phyloP scores from a whole-genome alignment of 1,140 invertebrate genomes.

The Drosophila aff. region DNA sequence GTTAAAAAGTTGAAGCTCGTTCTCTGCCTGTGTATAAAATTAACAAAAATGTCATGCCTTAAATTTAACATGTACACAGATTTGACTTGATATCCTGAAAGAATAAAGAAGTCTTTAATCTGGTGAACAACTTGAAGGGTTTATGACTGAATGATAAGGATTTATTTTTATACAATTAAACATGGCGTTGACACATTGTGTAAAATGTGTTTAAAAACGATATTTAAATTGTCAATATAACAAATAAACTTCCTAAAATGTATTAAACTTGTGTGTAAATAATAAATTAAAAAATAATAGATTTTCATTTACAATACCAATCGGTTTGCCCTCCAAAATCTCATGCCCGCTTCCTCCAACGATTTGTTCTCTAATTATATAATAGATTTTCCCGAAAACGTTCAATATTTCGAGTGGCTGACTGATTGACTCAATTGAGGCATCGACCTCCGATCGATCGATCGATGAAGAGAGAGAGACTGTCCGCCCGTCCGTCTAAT shows the following conservation, averaged over 20 bases:
- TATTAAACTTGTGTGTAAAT: too few relatives aligned
- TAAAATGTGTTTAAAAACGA: too few relatives aligned
- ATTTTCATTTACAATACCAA: conserved; percentile 10
- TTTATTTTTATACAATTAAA: too few relatives aligned
- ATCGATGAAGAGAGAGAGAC: conserved; percentile 17
- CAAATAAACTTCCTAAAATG: background rate
- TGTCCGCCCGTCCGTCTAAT: background rate
- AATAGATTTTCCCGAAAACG: conserved; percentile 23
- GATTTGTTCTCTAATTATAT: conserved; percentile 26
- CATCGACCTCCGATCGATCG: conserved; percentile 20
- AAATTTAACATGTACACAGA: conserved; percentile 1
- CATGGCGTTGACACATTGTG: too few relatives aligned
- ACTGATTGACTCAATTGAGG: conserved; percentile 58
- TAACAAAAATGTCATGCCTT: conserved; percentile 4
- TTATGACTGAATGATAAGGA: too few relatives aligned
- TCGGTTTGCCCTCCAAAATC: background rate
- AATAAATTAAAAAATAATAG: background rate
- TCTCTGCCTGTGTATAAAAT: conserved; percentile 8
- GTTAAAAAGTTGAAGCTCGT: conserved; percentile 23
- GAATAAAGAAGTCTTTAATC: background rate
- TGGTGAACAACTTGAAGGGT: background rate
- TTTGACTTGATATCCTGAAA: conserved; percentile 16
- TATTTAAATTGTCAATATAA: background rate
- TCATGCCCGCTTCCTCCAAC: background rate
- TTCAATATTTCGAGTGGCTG: conserved; percentile 52